A percentile compares a stretch with the other conserved stretches of the same genome.
Conservation (phyloP, 2,113 vertebrate genomes). For the Scomber colias region DNA sequence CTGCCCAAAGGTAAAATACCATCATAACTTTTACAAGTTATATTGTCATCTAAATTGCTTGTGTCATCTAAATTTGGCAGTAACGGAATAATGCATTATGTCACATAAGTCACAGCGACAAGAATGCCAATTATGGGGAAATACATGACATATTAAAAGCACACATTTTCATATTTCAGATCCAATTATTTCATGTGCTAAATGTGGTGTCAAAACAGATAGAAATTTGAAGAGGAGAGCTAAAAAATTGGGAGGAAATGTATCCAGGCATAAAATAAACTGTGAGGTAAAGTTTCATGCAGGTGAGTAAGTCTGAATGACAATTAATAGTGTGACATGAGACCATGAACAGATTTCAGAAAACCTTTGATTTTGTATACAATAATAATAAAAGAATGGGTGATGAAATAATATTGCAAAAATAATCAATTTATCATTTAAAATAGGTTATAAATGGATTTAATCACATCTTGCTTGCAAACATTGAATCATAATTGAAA, state of each 20-base stretch:
- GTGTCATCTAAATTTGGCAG: background rate
- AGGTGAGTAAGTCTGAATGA: background rate
- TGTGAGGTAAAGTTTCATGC: background rate
- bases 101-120: background rate
- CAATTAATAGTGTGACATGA: constrained; percentile 5
- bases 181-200: no score
- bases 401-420: constrained; percentile 2
- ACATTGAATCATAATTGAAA: background rate
- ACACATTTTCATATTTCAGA: no score
- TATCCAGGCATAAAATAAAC: background rate
- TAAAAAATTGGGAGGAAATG: background rate
- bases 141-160: no score
- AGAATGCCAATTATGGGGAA: background rate
- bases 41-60: background rate
- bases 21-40: background rate
- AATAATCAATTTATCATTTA: no score
- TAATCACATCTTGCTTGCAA: background rate
- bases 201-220: background rate
- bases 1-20: background rate
- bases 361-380: no score
- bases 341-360: background rate
- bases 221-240: background rate
- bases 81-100: background rate
- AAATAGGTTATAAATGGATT: background rate
- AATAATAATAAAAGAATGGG: background rate